A percentile compares a stretch with the other conserved stretches of the same genome.
phyloP scores from a whole-genome alignment of 53 echinoderm and acorn worm genomes.

The Antedon mediterranea region DNA sequence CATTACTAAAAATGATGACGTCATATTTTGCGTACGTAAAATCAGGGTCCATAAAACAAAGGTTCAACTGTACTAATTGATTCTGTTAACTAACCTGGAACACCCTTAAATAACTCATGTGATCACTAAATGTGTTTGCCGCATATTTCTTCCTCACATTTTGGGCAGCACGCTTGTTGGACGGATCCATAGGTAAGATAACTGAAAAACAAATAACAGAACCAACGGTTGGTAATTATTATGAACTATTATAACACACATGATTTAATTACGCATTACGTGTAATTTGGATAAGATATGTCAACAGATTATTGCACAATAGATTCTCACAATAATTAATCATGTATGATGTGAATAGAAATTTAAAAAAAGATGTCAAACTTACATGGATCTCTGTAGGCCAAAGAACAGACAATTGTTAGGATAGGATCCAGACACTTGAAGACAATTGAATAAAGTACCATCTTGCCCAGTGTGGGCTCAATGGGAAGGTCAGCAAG shows the following conservation, averaged over 20 bases:
- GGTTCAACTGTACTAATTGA: too few relatives aligned
- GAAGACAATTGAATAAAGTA: conserved; percentile 83
- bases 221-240: too few relatives aligned
- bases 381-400: conserved; percentile 99
- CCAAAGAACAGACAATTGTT: conserved; percentile 90
- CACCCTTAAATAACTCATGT: conserved; percentile 86
- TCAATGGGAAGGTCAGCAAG: conserved; percentile 88
- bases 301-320: too few relatives aligned
- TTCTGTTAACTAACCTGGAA: conserved; percentile 88
- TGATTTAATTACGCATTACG: too few relatives aligned
- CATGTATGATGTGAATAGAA: neutral
- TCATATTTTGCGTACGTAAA: too few relatives aligned
- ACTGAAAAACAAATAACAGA: conserved; percentile 38
- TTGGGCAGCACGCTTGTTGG: conserved; percentile 64
- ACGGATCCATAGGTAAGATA: conserved; percentile 80
- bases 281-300: too few relatives aligned
- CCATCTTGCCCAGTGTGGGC: conserved; percentile 91
- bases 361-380: neutral
- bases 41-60: too few relatives aligned
- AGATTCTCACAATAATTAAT: too few relatives aligned
- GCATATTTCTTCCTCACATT: conserved; percentile 79
- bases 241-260: too few relatives aligned
- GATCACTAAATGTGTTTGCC: conserved; percentile 85
- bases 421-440: conserved; percentile 95
- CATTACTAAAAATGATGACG: neutral